Base-by-base conservation (phyloP, 2,113 vertebrate genomes). In the Mobula birostris region DNA sequence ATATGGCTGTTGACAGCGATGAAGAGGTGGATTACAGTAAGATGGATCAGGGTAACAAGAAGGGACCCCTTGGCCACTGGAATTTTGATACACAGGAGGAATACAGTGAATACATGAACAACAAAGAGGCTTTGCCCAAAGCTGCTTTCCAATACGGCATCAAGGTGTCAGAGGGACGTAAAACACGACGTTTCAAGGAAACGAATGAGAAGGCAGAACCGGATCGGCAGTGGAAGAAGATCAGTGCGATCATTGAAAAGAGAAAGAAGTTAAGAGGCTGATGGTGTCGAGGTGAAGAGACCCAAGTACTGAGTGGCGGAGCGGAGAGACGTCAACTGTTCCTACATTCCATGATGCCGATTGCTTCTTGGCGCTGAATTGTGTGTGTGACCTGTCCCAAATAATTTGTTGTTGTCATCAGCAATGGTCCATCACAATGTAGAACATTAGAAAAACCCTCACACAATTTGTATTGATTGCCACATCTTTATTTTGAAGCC, bases 71-170 rank as follows among this genome's bases (percentile, higher is more conserved):
- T 94, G 99, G 99, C 19, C 98, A 98, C 92, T 99, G 99, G 99
- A 98, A 99, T 96, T 99, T 99, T 0, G 98, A 99, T 95, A 99
- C 99, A 0, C 98, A 99, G 96, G 99, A 99, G 95, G 99, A 99
- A 94, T 99, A 99, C 95, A 99, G 98, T 0, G 98, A 99, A n/a
- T 99, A 99, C 95, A 99, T 99, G 99, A 99, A 99, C 96, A 99
- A 99, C 96, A 99, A 99, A 95, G 99, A 99, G 95, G 98, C 99
- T 17, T 96, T 99, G 95, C 99, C 99, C 36, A 99, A 99, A 36
- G 36, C 36, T 36, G 36, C 36, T 36, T 36, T 36, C 36, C 36
- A 36, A 36, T 36, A 36, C 36, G 36, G 36, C 36, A 36, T 36
- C 36, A 36, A 36, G 36, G 36, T 36, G 36, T 36, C 36, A 36